These are phyloP conservation scores for Cybosia mesomella DNA, from an alignment of 2,888 invertebrate species.

Conservation along the genomic window DNA sequence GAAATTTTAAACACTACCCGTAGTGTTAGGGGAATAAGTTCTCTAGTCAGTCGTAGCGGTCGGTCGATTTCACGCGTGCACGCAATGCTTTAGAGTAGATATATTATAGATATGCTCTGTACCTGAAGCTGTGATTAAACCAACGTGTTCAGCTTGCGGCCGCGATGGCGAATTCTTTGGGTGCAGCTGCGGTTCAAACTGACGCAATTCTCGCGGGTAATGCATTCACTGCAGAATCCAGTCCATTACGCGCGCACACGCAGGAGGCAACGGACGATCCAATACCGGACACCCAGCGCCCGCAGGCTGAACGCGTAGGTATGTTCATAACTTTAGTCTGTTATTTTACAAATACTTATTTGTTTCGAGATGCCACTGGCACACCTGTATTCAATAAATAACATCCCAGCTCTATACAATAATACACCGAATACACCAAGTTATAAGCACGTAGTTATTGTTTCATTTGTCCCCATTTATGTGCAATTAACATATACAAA, in stretches of 20 bases:
- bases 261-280: too few species aligned
- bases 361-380: background rate
- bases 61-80: background rate
- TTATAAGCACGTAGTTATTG: background rate
- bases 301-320: background rate
- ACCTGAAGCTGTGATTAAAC: too few species aligned
- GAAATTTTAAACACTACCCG: background rate
- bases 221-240: background rate
- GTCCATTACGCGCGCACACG: background rate
- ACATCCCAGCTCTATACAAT: background rate
- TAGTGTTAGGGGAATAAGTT: background rate
- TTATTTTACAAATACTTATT: background rate
- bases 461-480: background rate
- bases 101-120: background rate
- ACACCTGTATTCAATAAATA: background rate
- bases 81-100: background rate
- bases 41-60: background rate
- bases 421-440: background rate
- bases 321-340: background rate
- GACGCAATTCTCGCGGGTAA: background rate
- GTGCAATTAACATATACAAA: background rate
- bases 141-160: background rate
- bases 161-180: background rate
- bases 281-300: too few species aligned
- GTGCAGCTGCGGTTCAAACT: background rate